phyloP scores from a whole-genome alignment of 2,113 vertebrate genomes.

The Vimba vimba region DNA sequence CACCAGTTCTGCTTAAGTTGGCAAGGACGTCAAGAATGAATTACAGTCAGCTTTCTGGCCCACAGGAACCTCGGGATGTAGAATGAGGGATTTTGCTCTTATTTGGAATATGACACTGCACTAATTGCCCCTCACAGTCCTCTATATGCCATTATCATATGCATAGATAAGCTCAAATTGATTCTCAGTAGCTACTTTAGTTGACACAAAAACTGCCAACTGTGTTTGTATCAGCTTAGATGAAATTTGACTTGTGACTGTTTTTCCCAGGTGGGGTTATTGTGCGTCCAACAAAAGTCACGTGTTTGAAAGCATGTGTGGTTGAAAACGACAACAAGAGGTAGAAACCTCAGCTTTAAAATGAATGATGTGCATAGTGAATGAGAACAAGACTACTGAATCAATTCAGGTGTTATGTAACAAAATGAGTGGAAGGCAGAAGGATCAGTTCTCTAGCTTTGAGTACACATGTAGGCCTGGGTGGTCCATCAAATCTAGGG shows the following conservation, averaged over 20 bases:
- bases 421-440: background rate
- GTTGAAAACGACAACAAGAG: constrained; percentile 1
- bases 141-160: constrained; percentile 4
- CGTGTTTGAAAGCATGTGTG: background rate
- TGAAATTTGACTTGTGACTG: constrained; percentile 18
- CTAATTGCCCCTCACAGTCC: constrained; percentile 15
- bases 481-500: background rate
- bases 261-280: constrained; percentile 30
- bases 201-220: constrained; percentile 25
- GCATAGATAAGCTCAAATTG: constrained; percentile 17
- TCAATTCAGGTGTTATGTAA: constrained; percentile 14
- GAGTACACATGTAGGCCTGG: background rate
- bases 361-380: constrained; percentile 3
- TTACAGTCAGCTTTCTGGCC: constrained; percentile 19
- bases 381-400: constrained; percentile 13
- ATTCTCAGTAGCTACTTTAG: background rate
- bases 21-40: constrained; percentile 43
- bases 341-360: constrained; percentile 15
- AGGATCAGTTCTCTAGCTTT: background rate
- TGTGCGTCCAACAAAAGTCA: constrained; percentile 11
- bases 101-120: constrained; percentile 40
- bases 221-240: constrained; percentile 33
- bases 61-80: constrained; percentile 15
- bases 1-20: constrained; percentile 46
- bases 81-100: constrained; percentile 39